These are phyloP conservation scores for Brachionus paranguensis DNA, from an alignment of 1,140 invertebrate species.

Conservation along the genomic window DNA sequence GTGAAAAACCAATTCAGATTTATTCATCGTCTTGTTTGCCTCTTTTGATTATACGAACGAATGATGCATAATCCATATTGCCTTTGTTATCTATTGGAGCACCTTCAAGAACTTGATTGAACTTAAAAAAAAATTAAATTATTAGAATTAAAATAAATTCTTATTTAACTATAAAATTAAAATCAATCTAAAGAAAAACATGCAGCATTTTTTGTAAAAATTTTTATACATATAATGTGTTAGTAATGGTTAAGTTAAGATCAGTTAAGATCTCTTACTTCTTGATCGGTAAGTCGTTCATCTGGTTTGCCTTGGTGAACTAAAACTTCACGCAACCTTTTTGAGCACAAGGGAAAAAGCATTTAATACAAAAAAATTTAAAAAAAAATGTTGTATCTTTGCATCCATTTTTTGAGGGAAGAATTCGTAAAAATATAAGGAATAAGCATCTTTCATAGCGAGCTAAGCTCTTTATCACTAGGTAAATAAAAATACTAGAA, in stretches of 20 bases:
- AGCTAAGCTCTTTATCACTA: not conserved
- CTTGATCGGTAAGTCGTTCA: constrained; percentile 37
- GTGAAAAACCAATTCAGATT: not conserved
- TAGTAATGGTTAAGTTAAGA: not conserved
- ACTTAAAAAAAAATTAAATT: constrained; percentile 33
- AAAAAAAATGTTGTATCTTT: not conserved
- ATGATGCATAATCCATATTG: constrained; percentile 39
- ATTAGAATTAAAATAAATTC: constrained; percentile 1
- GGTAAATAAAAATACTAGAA: not conserved
- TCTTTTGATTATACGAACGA: constrained; percentile 41
- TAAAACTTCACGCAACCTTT: constrained; percentile 39
- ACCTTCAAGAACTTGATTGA: constrained; percentile 39
- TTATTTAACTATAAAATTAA: not conserved
- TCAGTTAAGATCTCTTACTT: constrained; percentile 17
- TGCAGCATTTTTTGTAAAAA: not conserved
- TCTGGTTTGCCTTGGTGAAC: constrained; percentile 35
- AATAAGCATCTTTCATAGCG: not conserved
- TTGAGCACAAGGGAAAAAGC: not conserved
- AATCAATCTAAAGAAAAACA: not conserved
- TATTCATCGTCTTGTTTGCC: constrained; percentile 41
- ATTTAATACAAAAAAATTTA: not conserved
- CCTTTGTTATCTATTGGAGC: constrained; percentile 39
- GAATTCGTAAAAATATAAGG: not conserved
- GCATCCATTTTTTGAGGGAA: not conserved
- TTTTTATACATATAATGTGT: not conserved